Base-by-base conservation (phyloP, 37 sponge, comb jelly and placozoan species). In the Beroe ovata region DNA sequence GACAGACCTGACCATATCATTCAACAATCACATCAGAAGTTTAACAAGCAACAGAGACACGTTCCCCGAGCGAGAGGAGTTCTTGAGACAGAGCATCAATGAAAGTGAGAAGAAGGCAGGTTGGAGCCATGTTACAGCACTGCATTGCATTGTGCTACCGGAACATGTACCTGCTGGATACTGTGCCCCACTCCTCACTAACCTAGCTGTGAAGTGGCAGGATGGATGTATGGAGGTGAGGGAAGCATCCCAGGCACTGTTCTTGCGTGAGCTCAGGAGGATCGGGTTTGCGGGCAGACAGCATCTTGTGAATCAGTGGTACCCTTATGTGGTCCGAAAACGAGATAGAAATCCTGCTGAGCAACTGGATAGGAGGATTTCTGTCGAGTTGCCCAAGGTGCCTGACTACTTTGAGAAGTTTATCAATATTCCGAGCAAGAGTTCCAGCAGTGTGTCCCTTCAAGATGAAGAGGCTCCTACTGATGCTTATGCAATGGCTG, bases 31-130 rank as follows among this genome's bases (percentile, higher is more conserved):
- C 16, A 11, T 36, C 47, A 77, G 28, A 77, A 42, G 20, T n/a
- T n/a, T 40, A 4, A 25, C 54, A 6, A 18, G 1, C 1, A 77
- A 77, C 8, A 39, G 28, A 40, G 54, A 77, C 22, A 77, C 20
- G 41, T 36, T 54, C n/a, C 3, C 22, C 3, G 84, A 77, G 2
- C 16, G 84, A 25, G 84, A 77, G 47, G 84, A 77, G 28, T n/a
- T 38, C 14, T 8, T 77, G 8, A 77, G 84, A 40, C 84, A 77
- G 28, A 77, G 84, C 38, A 77, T 77, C 16, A 77, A 77, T 36
- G 84, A 77, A 36, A 77, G 84, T 77, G 84, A 77, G 84, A 77
- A 77, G 47, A 77, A 77, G 54, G 84, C 84, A 4, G 84, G 84
- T 22, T 77, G 84, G 84, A 77, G 84, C 38, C 84, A 77, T 36